Conservation (phyloP, 1,140 invertebrate species). For the Ceratina japonica region DNA sequence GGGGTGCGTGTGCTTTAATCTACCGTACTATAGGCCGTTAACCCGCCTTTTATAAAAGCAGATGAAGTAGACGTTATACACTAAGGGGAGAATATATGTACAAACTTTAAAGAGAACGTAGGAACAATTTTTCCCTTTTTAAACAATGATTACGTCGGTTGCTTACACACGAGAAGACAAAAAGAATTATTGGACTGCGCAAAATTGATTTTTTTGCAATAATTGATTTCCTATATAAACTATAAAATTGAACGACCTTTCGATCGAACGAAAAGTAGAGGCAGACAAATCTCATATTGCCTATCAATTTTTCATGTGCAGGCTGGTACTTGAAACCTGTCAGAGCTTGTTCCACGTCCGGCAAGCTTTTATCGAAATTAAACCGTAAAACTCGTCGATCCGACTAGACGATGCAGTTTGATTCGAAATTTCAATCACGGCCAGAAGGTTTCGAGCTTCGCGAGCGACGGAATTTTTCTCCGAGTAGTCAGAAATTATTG, state of each 20-base stretch:
- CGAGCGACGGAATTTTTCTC: not conserved
- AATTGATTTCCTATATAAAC: not conserved
- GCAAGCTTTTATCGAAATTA: constrained; percentile 32
- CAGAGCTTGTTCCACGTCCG: not conserved
- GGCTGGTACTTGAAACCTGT: not conserved
- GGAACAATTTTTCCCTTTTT: not conserved
- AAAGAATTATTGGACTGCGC: not conserved
- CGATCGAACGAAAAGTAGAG: not conserved
- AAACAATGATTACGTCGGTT: not conserved
- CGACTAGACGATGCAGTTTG: not conserved
- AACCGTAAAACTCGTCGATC: constrained; percentile 8
- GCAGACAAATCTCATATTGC: not conserved
- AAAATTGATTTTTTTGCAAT: not conserved
- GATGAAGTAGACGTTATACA: not conserved
- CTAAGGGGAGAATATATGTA: not conserved
- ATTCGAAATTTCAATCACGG: not conserved
- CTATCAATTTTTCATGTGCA: not conserved
- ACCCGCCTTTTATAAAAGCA: constrained; percentile 11
- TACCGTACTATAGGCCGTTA: constrained; percentile 16
- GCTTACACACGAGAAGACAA: not conserved
- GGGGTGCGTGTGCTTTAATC: constrained; percentile 7
- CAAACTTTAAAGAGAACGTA: not conserved
- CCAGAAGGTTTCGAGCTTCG: no score
- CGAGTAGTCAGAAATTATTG: not conserved
- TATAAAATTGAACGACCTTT: not conserved